These are phyloP conservation scores for Brenthis hecate DNA, from an alignment of 2,888 invertebrate genomes.

Conservation along the genomic window DNA sequence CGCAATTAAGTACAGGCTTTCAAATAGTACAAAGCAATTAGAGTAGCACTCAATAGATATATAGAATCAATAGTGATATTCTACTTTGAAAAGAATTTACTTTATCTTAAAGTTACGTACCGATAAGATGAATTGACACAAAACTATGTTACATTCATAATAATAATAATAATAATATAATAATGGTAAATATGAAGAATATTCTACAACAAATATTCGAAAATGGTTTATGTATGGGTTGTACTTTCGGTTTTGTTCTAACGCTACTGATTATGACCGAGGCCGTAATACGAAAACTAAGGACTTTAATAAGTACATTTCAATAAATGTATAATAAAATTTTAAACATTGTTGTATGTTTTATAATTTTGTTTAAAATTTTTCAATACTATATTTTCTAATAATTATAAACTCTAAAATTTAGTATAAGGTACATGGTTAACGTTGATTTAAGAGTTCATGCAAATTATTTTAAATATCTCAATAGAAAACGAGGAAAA, in stretches of 20 bases:
- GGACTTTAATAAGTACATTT: background rate
- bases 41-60: conserved; percentile 16
- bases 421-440: conserved; percentile 7
- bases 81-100: conserved; percentile 34
- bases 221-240: conserved; percentile 59
- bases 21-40: conserved; percentile 36
- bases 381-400: conserved; percentile 7
- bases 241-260: conserved; percentile 55
- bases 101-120: conserved; percentile 30
- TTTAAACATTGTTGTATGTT: background rate
- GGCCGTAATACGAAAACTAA: conserved; percentile 18
- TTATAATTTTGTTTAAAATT: background rate
- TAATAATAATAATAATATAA: no score
- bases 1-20: conserved; percentile 46
- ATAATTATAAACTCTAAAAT: conserved; percentile 20
- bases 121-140: conserved; percentile 64
- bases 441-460: background rate
- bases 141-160: conserved; percentile 41
- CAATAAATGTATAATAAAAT: background rate
- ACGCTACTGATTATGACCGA: conserved; percentile 38
- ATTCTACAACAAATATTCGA: conserved; percentile 77
- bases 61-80: conserved; percentile 25
- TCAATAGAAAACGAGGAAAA: background rate
- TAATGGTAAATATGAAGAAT: conserved; percentile 52
- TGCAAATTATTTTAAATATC: background rate